Conservation (phyloP, 2,797 vertebrate genomes). For the Characodon lateralis region DNA sequence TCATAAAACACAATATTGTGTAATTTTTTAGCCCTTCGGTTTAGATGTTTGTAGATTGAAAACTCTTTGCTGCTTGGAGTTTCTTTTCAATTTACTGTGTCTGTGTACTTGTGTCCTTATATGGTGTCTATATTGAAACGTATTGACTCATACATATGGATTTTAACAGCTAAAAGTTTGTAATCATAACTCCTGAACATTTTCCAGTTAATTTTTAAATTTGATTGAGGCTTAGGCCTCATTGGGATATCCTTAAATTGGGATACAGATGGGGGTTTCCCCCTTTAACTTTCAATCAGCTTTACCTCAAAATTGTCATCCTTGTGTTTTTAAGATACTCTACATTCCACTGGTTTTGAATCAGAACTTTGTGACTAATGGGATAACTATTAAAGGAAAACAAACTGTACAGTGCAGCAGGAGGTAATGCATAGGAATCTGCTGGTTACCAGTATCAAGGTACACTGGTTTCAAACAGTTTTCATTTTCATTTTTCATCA, state of each 20-base stretch:
- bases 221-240: too few species aligned
- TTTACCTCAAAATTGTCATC: not conserved
- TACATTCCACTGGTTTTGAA: not conserved
- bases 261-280: too few species aligned
- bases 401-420: too few species aligned
- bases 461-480: not conserved
- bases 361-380: not conserved
- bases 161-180: not conserved
- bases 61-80: slow-evolving; percentile 46
- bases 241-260: not conserved
- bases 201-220: not conserved
- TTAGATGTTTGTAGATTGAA: slow-evolving; percentile 66
- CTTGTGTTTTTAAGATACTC: not conserved
- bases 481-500: too few species aligned
- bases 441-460: not conserved
- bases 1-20: slow-evolving; percentile 68
- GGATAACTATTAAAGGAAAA: too few species aligned
- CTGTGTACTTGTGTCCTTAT: slow-evolving; percentile 9
- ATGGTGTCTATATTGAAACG: not conserved
- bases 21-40: slow-evolving; percentile 60
- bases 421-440: not conserved
- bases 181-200: not conserved
- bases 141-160: not conserved
- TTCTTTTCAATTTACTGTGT: slow-evolving; percentile 27
- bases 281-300: not conserved